These are phyloP conservation scores for Amazona vittata DNA, from an alignment of 2,113 vertebrate species.

Conservation along the genomic window DNA sequence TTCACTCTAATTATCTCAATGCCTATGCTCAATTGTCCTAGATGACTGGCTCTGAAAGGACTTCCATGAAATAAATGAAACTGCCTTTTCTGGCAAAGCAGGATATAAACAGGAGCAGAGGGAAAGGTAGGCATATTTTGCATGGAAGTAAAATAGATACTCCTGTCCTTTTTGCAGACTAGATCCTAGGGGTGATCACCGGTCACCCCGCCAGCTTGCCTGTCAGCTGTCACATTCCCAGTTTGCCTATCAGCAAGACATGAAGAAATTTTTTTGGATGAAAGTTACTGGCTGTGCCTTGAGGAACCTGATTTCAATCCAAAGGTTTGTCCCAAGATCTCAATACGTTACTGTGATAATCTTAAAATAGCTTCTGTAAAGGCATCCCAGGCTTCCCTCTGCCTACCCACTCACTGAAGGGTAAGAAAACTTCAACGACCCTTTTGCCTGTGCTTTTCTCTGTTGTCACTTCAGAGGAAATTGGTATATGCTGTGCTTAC, in stretches of 20 bases:
- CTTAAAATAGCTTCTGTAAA: not conserved
- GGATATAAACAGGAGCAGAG: not conserved
- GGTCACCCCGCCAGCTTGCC: conserved; percentile 5
- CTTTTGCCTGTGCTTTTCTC: not conserved
- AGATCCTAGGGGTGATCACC: not conserved
- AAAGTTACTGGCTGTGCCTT: conserved; percentile 11
- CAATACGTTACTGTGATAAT: not conserved
- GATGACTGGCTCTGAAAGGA: conserved; percentile 1
- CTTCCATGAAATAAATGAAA: conserved; percentile 8
- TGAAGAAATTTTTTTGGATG: conserved; percentile 11
- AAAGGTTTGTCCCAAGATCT: not conserved
- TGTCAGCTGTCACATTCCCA: conserved; percentile 18
- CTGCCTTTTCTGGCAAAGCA: conserved; percentile 11
- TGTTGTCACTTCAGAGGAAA: not conserved
- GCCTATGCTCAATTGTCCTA: not conserved
- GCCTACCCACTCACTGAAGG: not conserved
- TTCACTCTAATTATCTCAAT: conserved; percentile 38
- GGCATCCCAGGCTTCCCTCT: not conserved
- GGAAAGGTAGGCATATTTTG: not conserved
- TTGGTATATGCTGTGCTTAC: not conserved
- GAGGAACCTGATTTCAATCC: conserved; percentile 12
- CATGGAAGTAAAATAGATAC: not conserved
- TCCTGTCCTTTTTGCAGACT: not conserved
- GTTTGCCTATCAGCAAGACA: conserved; percentile 26
- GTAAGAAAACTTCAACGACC: not conserved